Evolutionary conservation across 1,140 invertebrate species (phyloP), one percentile per base, ranked within the genome.

Genomic region (Temnothorax nylanderi): DNA sequence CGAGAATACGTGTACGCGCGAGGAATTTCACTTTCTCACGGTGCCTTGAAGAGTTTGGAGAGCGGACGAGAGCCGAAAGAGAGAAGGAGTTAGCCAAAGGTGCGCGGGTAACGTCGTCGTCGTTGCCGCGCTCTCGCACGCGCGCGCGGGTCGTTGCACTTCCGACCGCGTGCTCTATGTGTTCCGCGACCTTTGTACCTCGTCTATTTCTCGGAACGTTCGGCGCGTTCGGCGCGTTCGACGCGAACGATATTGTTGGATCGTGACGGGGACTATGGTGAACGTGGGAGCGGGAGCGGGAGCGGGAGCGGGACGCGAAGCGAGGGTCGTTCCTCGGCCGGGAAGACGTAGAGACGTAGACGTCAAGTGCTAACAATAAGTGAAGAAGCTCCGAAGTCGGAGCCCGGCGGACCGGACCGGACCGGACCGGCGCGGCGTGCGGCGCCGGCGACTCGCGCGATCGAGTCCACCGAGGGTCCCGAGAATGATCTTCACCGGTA

Each of bases 401-500:
- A 26, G 26, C 26, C 26, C 26, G 26, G 26, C 26, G 26, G n/a
- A n/a, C n/a, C n/a, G n/a, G n/a, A n/a, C n/a, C n/a, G n/a, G n/a
- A n/a, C n/a, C n/a, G n/a, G n/a, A n/a, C n/a, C n/a, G n/a, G n/a
- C n/a, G n/a, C n/a, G n/a, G n/a, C n/a, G n/a, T n/a, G n/a, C n/a
- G n/a, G n/a, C n/a, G n/a, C n/a, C 26, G 26, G 26, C 26, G 26
- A 26, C 26, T 26, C 26, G 26, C 26, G 26, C 26, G 26, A 26
- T 26, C 26, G 26, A 26, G 26, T 26, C 26, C 26, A 26, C 26
- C 26, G 26, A 26, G 26, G 1, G 26, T 26, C 26, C 7, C 51
- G 71, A 89, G 67, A 85, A 94, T 95, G 94, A 95, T 94, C 77
- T 94, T 94, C 89, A 93, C 94, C 75, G 92, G 93, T n/a, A 93